Conservation (phyloP, 2,797 vertebrate species). For the Molossus molossus region DNA sequence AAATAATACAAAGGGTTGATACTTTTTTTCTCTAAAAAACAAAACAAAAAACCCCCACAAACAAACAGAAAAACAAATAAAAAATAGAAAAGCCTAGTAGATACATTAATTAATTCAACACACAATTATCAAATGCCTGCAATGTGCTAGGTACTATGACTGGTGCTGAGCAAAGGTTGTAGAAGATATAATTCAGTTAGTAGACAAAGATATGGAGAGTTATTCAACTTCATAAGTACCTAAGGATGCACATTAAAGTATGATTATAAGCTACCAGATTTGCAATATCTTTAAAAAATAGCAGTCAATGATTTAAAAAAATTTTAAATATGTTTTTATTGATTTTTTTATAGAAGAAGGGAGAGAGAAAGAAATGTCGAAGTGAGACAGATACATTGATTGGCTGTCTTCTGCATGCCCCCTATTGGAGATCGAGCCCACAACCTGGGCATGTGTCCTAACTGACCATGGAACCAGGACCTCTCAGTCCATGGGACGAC, state of each 20-base stretch:
- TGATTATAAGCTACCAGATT: not conserved
- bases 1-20: not conserved
- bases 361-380: no score
- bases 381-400: no score
- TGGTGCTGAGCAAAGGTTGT: not conserved
- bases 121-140: not conserved
- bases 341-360: no score
- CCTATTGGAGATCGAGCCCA: no score
- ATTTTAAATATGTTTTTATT: no score
- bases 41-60: not conserved
- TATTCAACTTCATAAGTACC: not conserved
- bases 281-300: not conserved
- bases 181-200: constrained; percentile 3
- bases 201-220: not conserved
- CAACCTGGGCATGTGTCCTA: no score
- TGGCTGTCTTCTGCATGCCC: no score
- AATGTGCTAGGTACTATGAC: not conserved
- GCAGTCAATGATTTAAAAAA: not conserved
- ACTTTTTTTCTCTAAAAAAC: not conserved
- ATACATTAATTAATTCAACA: not conserved
- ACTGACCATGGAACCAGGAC: no score
- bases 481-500: no score
- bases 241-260: not conserved
- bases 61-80: not conserved
- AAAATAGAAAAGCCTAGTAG: not conserved